These are phyloP conservation scores for Nycticorax nycticorax DNA, from an alignment of 2,113 vertebrate species.

Conservation along the genomic window DNA sequence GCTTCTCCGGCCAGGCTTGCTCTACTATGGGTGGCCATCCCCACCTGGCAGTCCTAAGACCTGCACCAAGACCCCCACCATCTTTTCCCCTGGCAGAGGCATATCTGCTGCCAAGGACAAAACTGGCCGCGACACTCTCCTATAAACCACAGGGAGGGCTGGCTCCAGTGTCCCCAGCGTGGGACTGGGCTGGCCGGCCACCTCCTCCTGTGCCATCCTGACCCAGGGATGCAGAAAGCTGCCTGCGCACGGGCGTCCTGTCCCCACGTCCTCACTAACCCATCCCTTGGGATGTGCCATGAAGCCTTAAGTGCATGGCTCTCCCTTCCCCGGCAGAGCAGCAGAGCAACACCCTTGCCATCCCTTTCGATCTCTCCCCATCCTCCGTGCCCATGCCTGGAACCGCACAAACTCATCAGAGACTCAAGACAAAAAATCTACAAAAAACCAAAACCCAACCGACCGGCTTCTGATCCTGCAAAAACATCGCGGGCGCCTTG, in stretches of 20 bases:
- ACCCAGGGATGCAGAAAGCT: neutral
- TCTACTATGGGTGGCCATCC: neutral
- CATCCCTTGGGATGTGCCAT: neutral
- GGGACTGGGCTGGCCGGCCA: too few relatives aligned
- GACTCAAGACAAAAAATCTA: neutral
- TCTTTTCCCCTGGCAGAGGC: accelerated
- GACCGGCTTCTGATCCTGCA: neutral
- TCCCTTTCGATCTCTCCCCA: neutral
- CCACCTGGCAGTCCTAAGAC: neutral
- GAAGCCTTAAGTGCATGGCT: neutral
- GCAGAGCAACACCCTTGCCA: neutral
- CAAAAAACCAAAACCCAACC: neutral
- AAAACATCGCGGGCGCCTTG: accelerated
- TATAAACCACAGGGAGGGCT: neutral
- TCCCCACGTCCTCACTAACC: too few relatives aligned
- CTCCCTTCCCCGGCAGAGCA: neutral
- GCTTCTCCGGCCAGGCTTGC: neutral
- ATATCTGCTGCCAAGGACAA: too few relatives aligned
- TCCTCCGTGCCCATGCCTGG: accelerated
- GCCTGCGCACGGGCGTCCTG: neutral
- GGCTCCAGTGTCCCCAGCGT: accelerated
- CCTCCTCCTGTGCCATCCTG: neutral
- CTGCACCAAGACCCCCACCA: neutral
- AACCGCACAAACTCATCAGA: neutral
- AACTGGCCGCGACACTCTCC: accelerated